Evolutionary conservation across 2,113 vertebrate species (phyloP).

Genomic region (Lynx canadensis): DNA sequence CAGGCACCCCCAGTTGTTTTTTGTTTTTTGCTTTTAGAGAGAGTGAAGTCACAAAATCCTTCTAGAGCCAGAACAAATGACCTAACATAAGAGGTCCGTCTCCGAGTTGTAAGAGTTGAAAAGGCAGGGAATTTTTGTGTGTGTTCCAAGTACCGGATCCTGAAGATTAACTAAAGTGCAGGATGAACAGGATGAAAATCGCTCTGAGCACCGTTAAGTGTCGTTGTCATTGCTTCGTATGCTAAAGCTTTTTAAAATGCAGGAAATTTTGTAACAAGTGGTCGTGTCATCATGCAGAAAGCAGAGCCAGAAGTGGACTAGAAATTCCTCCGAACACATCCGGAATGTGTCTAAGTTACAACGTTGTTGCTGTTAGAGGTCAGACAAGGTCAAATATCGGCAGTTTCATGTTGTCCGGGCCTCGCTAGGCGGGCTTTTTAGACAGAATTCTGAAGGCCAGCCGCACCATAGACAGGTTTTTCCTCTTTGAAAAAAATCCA

Average conservation of each 20-base stretch:
- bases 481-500: neutral
- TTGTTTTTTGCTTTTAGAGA: neutral
- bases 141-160: neutral
- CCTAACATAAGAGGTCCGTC: neutral
- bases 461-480: neutral
- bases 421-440: neutral
- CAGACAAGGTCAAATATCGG: neutral
- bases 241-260: neutral
- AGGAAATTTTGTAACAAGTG: neutral
- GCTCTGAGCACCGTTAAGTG: neutral
- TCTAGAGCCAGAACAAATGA: conserved; percentile 24
- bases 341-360: neutral
- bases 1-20: too few species aligned
- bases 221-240: neutral
- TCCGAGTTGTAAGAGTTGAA: neutral
- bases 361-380: neutral
- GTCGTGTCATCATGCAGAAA: neutral
- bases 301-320: neutral
- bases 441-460: neutral
- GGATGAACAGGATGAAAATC: neutral
- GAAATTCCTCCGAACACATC: neutral
- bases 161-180: neutral
- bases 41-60: conserved; percentile 4
- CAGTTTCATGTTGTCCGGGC: neutral
- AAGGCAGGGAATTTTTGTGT: neutral